Base-by-base conservation (phyloP, 2,797 vertebrate genomes). In the Esox masquinongy region DNA sequence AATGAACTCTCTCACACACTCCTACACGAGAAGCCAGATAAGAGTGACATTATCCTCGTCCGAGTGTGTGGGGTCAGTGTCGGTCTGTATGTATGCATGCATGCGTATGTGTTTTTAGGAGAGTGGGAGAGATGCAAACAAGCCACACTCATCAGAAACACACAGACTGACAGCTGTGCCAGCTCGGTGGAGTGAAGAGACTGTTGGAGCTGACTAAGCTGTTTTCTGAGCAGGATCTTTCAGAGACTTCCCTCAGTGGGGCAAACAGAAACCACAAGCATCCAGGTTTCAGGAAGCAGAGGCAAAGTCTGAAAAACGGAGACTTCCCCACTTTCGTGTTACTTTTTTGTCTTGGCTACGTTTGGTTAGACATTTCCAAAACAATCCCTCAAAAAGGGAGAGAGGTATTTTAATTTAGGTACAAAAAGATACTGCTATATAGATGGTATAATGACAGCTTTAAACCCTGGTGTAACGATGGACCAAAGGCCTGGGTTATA, bases 1-100 rank as follows among this genome's bases (percentile, higher is more conserved):
- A 24, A 69, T 31, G 12, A 51, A 74, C 61, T 68, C 77, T 69
- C 66, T 68, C 50, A 74, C 68, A 71, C 72, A 70, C 50, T 72
- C 70, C 43, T 50, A 63, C 39, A 66, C 69, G 26, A 64, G 24
- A 29, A 64, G 26, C 12, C 14, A 64, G 61, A 64, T 64, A 64
- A 64, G 22, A 29, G 12, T 26, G 26, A 15, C 61, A 64, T 64
- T 64, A 64, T 15, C 61, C 61, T 64, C 26, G 26, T 31, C 29
- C 29, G 14, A 64, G 61, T 29, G 61, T 64, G 61, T 64, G 26
- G 61, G 24, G 24, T 56, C 16, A 17, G 24, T 29, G 61, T 64
- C 2, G 26, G 61, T 31, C 12, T 29, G 3, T 29, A 26, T 31
- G 61, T 24, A 16, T 15, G 43, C 16, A 11, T n/a, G 2, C 61